These are phyloP conservation scores for Diplazon laetatorius DNA, from an alignment of 2,888 invertebrate genomes.

Conservation along the genomic window DNA sequence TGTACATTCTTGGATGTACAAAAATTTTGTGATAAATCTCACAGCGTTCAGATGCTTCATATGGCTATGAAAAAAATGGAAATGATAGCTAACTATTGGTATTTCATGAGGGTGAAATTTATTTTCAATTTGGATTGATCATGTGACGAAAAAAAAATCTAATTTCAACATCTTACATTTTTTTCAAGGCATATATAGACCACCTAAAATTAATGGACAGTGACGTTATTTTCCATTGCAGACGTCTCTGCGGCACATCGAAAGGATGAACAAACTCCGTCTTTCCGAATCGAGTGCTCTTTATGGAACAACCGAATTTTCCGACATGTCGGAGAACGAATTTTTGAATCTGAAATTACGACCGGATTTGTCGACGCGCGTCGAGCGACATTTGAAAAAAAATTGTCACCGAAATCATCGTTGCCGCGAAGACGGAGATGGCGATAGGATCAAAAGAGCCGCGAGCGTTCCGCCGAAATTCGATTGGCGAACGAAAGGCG, in stretches of 20 bases:
- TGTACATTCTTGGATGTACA: too few relatives aligned
- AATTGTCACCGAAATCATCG: constrained; percentile 54
- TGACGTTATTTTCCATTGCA: constrained; percentile 70
- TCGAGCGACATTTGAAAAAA: constrained; percentile 71
- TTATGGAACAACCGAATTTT: constrained; percentile 86
- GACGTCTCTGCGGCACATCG: constrained; percentile 83
- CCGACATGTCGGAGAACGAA: constrained; percentile 86
- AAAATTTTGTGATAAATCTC: too few relatives aligned
- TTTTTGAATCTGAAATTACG: constrained; percentile 82
- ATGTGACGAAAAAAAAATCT: too few relatives aligned
- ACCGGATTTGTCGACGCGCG: constrained; percentile 73
- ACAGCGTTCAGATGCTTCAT: too few relatives aligned
- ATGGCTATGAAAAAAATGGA: too few relatives aligned
- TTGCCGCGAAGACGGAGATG: constrained; percentile 7
- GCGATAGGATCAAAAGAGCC: constrained; percentile 69
- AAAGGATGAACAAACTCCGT: constrained; percentile 82
- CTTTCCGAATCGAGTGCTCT: constrained; percentile 82
- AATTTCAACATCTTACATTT: too few relatives aligned
- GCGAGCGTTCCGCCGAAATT: constrained; percentile 74
- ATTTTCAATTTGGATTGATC: too few relatives aligned
- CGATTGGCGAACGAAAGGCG: constrained; percentile 87
- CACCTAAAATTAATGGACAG: constrained; percentile 27
- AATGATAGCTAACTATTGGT: too few relatives aligned
- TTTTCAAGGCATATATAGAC: background rate
- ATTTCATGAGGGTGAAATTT: too few relatives aligned